Evolutionary conservation across 2,797 vertebrate species (phyloP).

Genomic region (Cossypha niveicapilla): DNA sequence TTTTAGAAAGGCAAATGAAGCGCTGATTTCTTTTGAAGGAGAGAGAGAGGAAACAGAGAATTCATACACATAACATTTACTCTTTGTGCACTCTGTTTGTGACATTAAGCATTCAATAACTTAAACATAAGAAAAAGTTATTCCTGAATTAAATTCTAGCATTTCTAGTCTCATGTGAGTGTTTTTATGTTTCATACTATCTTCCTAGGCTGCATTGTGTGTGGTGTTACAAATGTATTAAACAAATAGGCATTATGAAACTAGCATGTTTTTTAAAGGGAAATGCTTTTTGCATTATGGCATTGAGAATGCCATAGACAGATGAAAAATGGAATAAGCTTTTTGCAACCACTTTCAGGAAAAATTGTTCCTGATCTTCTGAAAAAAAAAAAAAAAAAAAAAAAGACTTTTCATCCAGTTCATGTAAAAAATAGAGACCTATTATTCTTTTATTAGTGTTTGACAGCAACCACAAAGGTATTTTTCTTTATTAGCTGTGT

Average conservation of each 20-base stretch:
- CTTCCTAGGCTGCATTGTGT: not conserved
- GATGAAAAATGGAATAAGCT: not conserved
- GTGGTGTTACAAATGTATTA: not conserved
- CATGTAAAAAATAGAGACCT: not conserved
- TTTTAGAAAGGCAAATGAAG: not conserved
- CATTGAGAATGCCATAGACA: not conserved
- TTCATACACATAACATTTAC: not conserved
- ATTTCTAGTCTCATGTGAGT: not conserved
- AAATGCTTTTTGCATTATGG: not conserved
- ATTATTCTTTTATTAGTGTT: not conserved
- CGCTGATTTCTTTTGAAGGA: not conserved
- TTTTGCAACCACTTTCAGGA: not conserved
- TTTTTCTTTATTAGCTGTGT: not conserved
- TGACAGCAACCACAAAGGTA: not conserved
- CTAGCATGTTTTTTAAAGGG: not conserved
- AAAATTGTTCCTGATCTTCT: not conserved
- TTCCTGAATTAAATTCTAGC: not conserved
- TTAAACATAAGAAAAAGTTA: not conserved
- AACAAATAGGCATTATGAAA: not conserved
- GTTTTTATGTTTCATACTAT: not conserved
- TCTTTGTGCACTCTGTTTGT: not conserved
- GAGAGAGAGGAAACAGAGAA: not conserved
- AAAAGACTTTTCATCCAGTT: not conserved
- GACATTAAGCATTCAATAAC: not conserved
- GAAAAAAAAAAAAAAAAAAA: not conserved